Conservation (phyloP, 2,113 vertebrate genomes). For the Thunnus maccoyii region DNA sequence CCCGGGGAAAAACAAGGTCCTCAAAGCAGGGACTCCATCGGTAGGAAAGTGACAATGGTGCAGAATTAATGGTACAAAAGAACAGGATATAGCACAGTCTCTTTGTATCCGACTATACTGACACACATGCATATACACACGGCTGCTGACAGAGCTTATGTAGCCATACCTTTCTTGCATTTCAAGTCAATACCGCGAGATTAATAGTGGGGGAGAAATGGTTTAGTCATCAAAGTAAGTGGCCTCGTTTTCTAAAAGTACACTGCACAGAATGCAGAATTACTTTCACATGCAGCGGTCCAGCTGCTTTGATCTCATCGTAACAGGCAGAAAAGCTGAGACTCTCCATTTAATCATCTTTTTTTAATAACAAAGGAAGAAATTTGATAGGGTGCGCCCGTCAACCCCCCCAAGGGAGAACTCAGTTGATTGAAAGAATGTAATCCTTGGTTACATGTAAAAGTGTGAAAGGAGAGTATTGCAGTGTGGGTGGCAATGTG, state of each 20-base stretch:
- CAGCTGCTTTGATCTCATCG: slow-evolving; percentile 70
- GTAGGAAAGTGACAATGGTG: slow-evolving; percentile 24
- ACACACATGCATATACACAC: slow-evolving; percentile 9
- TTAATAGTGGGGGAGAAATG: slow-evolving; percentile 61
- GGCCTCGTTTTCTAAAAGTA: slow-evolving; percentile 54
- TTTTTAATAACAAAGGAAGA: slow-evolving; percentile 38
- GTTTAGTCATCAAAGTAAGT: slow-evolving; percentile 71
- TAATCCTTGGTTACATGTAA: slow-evolving; percentile 51
- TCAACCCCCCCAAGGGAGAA: slow-evolving; percentile 18
- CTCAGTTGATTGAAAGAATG: slow-evolving; percentile 41
- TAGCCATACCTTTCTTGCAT: slow-evolving; percentile 41
- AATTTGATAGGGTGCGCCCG: slow-evolving; percentile 40
- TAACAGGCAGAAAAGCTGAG: slow-evolving; percentile 49
- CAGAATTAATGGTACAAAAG: slow-evolving; percentile 32
- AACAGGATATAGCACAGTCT: neutral
- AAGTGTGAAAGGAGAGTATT: slow-evolving; percentile 28
- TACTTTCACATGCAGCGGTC: slow-evolving; percentile 49
- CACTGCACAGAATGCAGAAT: slow-evolving; percentile 48
- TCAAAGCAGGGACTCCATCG: slow-evolving; percentile 22
- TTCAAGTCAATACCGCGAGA: slow-evolving; percentile 61
- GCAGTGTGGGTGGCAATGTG: neutral
- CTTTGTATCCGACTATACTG: neutral
- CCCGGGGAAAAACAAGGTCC: slow-evolving; percentile 13
- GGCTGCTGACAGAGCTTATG: slow-evolving; percentile 28
- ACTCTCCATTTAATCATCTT: slow-evolving; percentile 59